Percentiles rank a stretch among this genome's conserved stretches.
phyloP scores from a whole-genome alignment of 2,113 vertebrate genomes.

The Sorex fumeus region DNA sequence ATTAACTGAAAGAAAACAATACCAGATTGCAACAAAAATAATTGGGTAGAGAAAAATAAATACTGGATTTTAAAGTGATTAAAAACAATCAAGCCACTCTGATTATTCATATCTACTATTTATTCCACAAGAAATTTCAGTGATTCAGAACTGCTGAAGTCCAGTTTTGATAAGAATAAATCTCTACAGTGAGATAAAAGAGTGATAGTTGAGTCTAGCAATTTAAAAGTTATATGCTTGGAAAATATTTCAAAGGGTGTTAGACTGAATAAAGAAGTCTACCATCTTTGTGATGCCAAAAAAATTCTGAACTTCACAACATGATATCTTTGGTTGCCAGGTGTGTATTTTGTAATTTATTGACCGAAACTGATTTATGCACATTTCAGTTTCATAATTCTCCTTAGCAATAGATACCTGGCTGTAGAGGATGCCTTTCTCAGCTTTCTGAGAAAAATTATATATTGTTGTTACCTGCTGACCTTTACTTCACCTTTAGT shows the following conservation, averaged over 20 bases:
- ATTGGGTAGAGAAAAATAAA: background rate
- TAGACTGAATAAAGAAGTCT: slow-evolving; percentile 82
- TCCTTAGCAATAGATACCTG: background rate
- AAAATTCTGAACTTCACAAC: slow-evolving; percentile 79
- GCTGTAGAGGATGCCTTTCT: background rate
- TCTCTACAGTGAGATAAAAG: slow-evolving; percentile 66
- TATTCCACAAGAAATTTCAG: slow-evolving; percentile 40
- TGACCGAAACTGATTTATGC: slow-evolving; percentile 75
- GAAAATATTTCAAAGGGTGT: slow-evolving; percentile 81
- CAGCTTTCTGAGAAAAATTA: background rate
- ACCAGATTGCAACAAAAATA: background rate
- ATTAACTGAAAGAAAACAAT: slow-evolving; percentile 7
- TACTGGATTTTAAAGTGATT: background rate
- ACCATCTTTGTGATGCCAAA: slow-evolving; percentile 78
- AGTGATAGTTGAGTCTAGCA: slow-evolving; percentile 78
- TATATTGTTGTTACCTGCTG: background rate
- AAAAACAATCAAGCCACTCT: background rate
- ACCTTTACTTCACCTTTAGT: background rate
- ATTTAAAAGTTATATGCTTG: slow-evolving; percentile 77
- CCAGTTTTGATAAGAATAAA: slow-evolving; percentile 72
- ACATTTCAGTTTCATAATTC: background rate
- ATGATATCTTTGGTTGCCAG: slow-evolving; percentile 75
- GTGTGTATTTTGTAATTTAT: slow-evolving; percentile 68
- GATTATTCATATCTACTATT: background rate
- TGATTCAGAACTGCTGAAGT: slow-evolving; percentile 63